phyloP scores from a whole-genome alignment of 2,888 invertebrate genomes.

The Atherix ibis region DNA sequence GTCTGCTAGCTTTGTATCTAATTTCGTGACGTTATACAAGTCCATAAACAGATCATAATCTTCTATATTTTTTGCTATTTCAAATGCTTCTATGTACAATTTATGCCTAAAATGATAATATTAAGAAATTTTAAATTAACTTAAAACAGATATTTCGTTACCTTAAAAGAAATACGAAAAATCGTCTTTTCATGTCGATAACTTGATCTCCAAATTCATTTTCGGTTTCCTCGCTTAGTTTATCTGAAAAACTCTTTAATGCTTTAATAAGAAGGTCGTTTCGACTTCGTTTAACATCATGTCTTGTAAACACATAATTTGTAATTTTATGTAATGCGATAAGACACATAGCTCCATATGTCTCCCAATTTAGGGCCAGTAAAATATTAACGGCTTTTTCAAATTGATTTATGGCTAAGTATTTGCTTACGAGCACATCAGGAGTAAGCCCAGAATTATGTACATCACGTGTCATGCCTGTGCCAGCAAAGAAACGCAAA shows the following conservation, averaged over 20 bases:
- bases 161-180: conserved; percentile 75
- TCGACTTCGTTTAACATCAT: conserved; percentile 21
- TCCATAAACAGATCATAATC: conserved; percentile 81
- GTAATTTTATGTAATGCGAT: conserved; percentile 57
- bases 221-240: conserved; percentile 48
- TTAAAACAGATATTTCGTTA: conserved; percentile 19
- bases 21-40: conserved; percentile 55
- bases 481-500: conserved; percentile 37
- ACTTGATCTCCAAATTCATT: conserved; percentile 63
- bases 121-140: conserved; percentile 5
- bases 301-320: conserved; percentile 38
- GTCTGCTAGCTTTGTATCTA: conserved; percentile 38
- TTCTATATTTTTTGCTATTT: conserved; percentile 68
- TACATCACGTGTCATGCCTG: conserved; percentile 31
- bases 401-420: conserved; percentile 44
- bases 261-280: conserved; percentile 54
- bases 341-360: conserved; percentile 57
- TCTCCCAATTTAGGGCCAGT: conserved; percentile 59
- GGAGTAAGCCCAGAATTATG: conserved; percentile 38
- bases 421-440: conserved; percentile 44
- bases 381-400: conserved; percentile 54
- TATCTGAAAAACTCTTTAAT: conserved; percentile 61
- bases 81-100: conserved; percentile 65
- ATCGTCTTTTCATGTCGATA: conserved; percentile 67
- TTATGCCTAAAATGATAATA: conserved; percentile 37